phyloP scores from a whole-genome alignment of 2,113 vertebrate genomes.

The Petrocephalus microphthalmus region DNA sequence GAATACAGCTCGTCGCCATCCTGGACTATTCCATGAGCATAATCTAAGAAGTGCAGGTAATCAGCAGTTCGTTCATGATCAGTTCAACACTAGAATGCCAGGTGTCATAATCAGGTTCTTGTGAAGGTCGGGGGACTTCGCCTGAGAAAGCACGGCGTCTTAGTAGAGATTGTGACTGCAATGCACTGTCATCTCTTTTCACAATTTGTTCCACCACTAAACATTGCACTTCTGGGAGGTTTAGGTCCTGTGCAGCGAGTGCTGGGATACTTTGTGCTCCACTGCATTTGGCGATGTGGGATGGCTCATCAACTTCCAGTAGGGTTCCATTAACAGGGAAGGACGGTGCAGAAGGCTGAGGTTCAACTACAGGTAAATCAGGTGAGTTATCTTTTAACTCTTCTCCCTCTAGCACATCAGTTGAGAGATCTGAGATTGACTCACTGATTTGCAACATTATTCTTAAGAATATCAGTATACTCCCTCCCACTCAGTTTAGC shows the following conservation, averaged over 20 bases:
- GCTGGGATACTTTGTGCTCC: background rate
- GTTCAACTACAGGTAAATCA: background rate
- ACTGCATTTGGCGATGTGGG: background rate
- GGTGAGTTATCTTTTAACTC: background rate
- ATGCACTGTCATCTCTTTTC: background rate
- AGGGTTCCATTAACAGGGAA: background rate
- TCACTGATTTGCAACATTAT: background rate
- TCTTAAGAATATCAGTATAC: background rate
- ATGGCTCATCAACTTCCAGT: background rate
- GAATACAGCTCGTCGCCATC: no score
- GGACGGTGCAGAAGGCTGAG: background rate
- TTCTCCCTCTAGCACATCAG: background rate
- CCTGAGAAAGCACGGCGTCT: background rate
- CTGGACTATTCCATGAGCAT: background rate
- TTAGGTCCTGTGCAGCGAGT: background rate
- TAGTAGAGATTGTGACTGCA: background rate
- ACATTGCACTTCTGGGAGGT: background rate
- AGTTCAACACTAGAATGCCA: background rate
- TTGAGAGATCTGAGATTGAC: background rate
- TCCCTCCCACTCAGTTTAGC: background rate
- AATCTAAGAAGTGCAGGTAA: background rate
- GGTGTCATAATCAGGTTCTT: background rate
- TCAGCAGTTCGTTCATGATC: background rate
- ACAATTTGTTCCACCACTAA: background rate
- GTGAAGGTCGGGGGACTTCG: background rate